These are phyloP conservation scores for Morpho helenor DNA, from an alignment of 2,888 invertebrate genomes.

Conservation along the genomic window DNA sequence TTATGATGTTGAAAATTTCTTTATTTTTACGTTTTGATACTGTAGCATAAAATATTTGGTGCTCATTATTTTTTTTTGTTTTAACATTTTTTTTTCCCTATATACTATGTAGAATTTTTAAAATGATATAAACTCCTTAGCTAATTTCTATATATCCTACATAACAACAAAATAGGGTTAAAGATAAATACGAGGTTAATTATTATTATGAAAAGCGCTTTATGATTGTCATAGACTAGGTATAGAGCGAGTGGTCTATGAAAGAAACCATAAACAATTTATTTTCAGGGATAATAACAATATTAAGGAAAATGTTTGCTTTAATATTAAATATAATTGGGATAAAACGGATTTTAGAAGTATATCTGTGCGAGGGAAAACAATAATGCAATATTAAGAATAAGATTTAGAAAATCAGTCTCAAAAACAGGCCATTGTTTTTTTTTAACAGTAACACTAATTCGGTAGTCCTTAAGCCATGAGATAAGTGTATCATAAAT, in stretches of 20 bases:
- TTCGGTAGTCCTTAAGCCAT: constrained; percentile 33
- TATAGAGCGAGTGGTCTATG: no score
- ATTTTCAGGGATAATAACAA: no score
- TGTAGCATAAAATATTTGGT: no score
- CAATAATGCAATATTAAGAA: constrained; percentile 49
- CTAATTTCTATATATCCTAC: neutral
- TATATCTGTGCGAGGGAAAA: constrained; percentile 11
- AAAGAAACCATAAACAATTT: no score
- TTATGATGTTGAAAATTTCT: no score
- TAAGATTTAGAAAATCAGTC: constrained; percentile 76
- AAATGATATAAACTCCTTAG: neutral
- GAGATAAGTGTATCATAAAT: constrained; percentile 11
- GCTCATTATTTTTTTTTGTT: no score
- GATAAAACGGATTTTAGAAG: neutral
- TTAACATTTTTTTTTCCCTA: neutral
- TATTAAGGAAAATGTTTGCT: no score
- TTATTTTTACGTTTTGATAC: no score
- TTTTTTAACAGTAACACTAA: constrained; percentile 47
- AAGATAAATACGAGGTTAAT: neutral
- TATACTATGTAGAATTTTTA: neutral
- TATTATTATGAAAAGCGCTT: no score
- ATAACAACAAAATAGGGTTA: neutral
- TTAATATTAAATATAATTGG: no score
- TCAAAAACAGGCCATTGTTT: constrained; percentile 75
- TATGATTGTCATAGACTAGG: no score